Percentiles rank a stretch among this genome's conserved stretches.
phyloP scores from a whole-genome alignment of 2,113 vertebrate species.

The Mormoops blainvillei region DNA sequence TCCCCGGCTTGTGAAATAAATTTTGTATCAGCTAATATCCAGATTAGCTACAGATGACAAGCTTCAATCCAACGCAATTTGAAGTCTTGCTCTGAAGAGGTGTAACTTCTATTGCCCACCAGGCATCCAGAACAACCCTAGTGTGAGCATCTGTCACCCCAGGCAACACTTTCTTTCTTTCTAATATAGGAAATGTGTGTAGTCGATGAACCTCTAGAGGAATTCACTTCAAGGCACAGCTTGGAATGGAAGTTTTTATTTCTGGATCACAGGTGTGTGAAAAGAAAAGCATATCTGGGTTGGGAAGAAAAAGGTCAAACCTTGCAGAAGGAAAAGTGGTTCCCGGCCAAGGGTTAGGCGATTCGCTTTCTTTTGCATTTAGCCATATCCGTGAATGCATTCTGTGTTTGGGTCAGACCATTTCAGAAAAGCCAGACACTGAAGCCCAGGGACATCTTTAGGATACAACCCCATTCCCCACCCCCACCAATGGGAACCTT shows the following conservation, averaged over 20 bases:
- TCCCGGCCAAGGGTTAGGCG: background rate
- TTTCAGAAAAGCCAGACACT: background rate
- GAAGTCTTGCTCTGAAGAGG: background rate
- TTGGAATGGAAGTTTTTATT: slow-evolving; percentile 90
- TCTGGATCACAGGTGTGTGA: slow-evolving; percentile 87
- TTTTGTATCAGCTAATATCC: slow-evolving; percentile 45
- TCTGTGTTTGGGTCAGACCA: background rate
- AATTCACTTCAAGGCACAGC: slow-evolving; percentile 88
- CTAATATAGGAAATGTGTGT: slow-evolving; percentile 84
- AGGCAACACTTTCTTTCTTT: slow-evolving; percentile 46
- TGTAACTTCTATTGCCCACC: background rate
- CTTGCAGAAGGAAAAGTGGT: background rate
- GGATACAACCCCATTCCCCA: background rate
- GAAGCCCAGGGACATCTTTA: background rate
- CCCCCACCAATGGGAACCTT: accelerated
- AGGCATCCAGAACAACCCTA: background rate
- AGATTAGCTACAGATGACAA: slow-evolving; percentile 44
- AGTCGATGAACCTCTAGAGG: slow-evolving; percentile 84
- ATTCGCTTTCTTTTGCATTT: background rate
- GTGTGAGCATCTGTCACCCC: background rate
- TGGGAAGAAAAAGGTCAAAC: background rate
- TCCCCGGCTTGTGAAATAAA: slow-evolving; percentile 53
- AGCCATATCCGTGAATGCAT: accelerated
- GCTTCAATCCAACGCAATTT: background rate
- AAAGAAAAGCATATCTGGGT: slow-evolving; percentile 51